phyloP scores from a whole-genome alignment of 2,797 vertebrate genomes.

The Hozukius guyotensis region DNA sequence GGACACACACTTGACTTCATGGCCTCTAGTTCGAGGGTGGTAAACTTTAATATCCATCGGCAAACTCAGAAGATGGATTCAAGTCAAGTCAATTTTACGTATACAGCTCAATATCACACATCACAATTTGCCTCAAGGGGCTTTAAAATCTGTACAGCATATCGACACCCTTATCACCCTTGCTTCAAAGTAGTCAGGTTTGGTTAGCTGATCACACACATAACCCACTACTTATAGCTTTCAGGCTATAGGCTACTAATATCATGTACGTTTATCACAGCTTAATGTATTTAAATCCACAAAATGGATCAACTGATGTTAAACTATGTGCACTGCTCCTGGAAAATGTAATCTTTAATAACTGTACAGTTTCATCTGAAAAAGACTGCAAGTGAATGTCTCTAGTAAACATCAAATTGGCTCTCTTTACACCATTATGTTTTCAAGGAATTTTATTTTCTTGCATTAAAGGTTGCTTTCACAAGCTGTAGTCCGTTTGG shows the following conservation, averaged over 20 bases:
- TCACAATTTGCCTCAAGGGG: neutral
- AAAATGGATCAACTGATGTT: neutral
- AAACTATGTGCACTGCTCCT: neutral
- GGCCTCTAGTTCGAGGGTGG: constrained; percentile 1
- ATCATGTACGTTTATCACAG: neutral
- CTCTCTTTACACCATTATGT: neutral
- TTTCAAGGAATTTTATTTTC: neutral
- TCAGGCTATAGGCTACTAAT: neutral
- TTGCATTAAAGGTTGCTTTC: neutral
- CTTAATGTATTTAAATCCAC: neutral
- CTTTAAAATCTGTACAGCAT: neutral
- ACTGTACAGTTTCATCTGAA: neutral
- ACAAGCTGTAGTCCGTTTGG: too few species aligned
- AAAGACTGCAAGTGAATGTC: neutral
- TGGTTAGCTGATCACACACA: constrained; percentile 33
- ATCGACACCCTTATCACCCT: too few species aligned
- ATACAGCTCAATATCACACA: neutral
- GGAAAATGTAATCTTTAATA: neutral
- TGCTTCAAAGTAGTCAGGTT: constrained; percentile 9
- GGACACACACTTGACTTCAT: constrained; percentile 10
- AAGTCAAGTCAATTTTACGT: neutral
- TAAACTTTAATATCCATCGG: constrained; percentile 30
- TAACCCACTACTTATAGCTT: constrained; percentile 3
- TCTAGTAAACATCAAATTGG: neutral
- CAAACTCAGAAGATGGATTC: neutral